A percentile compares a stretch with the other conserved stretches of the same genome.
Evolutionary conservation across 2,888 invertebrate species (phyloP).

Genomic region (Cecidostiba fungosa): DNA sequence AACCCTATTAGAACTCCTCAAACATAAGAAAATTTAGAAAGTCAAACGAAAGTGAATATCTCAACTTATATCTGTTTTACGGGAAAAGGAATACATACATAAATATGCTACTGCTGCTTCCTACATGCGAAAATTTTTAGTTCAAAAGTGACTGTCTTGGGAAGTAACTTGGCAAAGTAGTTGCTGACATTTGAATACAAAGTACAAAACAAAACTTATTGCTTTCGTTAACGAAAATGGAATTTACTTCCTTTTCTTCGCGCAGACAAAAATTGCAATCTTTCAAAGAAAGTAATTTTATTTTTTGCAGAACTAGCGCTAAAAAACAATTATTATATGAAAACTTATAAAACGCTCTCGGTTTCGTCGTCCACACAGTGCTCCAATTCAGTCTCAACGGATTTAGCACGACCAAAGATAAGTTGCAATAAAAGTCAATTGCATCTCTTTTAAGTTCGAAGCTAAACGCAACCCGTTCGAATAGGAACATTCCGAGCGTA

Average conservation of each 20-base stretch:
- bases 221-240: neutral
- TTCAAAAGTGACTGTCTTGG: neutral
- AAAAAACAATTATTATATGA: neutral
- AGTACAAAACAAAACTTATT: slow-evolving; percentile 2
- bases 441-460: slow-evolving; percentile 41
- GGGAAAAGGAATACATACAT: slow-evolving; percentile 37
- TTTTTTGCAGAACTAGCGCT: neutral
- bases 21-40: slow-evolving; percentile 57
- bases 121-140: slow-evolving; percentile 31
- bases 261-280: neutral
- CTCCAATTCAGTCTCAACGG: slow-evolving; percentile 19
- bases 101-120: slow-evolving; percentile 17
- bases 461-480: slow-evolving; percentile 31
- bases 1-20: slow-evolving; percentile 41
- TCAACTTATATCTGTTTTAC: slow-evolving; percentile 37
- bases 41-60: slow-evolving; percentile 58
- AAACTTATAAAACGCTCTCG: neutral
- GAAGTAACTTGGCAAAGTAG: neutral
- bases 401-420: slow-evolving; percentile 39
- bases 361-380: neutral
- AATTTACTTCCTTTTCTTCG: neutral
- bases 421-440: slow-evolving; percentile 53
- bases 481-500: slow-evolving; percentile 5
- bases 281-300: neutral
- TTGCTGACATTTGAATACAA: neutral